phyloP scores from a whole-genome alignment of 2,888 invertebrate species.

The Coremacera marginata region DNA sequence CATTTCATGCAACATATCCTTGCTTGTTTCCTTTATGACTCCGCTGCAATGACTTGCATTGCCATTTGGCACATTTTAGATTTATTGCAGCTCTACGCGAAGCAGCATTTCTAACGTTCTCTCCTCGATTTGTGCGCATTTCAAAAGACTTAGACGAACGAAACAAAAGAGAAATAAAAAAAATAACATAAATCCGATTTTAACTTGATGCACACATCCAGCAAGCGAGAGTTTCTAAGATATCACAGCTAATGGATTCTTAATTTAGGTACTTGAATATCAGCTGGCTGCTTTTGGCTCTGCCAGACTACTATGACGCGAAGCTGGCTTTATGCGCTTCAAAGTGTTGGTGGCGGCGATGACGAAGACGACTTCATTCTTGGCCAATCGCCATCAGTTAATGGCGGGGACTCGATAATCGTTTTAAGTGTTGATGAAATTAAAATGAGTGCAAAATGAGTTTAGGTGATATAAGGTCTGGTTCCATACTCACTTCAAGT shows the following conservation, averaged over 20 bases:
- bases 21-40: neutral
- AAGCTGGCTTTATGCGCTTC: neutral
- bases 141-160: neutral
- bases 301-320: neutral
- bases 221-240: neutral
- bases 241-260: conserved; percentile 24
- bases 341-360: neutral
- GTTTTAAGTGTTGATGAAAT: too few relatives aligned
- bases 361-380: neutral
- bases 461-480: too few relatives aligned
- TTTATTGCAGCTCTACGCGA: conserved; percentile 59
- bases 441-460: too few relatives aligned
- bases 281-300: neutral
- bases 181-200: neutral
- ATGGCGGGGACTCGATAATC: neutral
- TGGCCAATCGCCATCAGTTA: neutral
- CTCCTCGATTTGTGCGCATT: conserved; percentile 19
- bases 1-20: neutral
- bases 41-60: conserved; percentile 32
- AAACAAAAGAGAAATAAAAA: neutral
- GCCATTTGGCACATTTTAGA: conserved; percentile 67
- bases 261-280: conserved; percentile 22
- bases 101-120: conserved; percentile 29
- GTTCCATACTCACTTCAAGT: too few relatives aligned
- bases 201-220: neutral